Conservation (phyloP, 2,113 vertebrate species). For the Epinephelus lanceolatus region DNA sequence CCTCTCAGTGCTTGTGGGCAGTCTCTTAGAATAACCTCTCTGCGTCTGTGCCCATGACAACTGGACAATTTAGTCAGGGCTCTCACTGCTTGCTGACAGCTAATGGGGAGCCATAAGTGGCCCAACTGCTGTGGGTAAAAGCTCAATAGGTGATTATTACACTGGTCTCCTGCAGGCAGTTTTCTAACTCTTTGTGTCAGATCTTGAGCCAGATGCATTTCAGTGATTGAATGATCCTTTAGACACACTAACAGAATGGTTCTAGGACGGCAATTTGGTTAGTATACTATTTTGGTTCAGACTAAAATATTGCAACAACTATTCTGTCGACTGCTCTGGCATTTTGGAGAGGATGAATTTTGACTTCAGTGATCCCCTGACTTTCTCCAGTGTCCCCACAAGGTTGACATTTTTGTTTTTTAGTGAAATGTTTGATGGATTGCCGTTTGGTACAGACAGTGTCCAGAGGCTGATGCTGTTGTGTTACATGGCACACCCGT, state of each 20-base stretch:
- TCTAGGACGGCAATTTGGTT: neutral
- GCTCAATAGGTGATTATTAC: constrained; percentile 58
- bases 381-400: too few species aligned
- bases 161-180: constrained; percentile 20
- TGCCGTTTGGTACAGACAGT: too few species aligned
- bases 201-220: neutral
- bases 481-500: too few species aligned
- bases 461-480: too few species aligned
- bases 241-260: neutral
- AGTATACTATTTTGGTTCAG: neutral
- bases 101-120: constrained; percentile 61
- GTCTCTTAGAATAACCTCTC: constrained; percentile 40
- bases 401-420: too few species aligned
- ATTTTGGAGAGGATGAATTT: neutral
- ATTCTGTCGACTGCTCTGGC: neutral
- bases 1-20: neutral
- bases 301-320: neutral
- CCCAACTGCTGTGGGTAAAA: constrained; percentile 47
- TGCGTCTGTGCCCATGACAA: constrained; percentile 64
- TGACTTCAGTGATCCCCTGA: too few species aligned
- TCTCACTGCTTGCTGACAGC: constrained; percentile 30
- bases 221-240: neutral
- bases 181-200: constrained; percentile 1
- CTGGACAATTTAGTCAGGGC: constrained; percentile 51
- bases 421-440: too few species aligned